Base-by-base conservation (phyloP, 2,888 invertebrate genomes). In the Meganola albula region DNA sequence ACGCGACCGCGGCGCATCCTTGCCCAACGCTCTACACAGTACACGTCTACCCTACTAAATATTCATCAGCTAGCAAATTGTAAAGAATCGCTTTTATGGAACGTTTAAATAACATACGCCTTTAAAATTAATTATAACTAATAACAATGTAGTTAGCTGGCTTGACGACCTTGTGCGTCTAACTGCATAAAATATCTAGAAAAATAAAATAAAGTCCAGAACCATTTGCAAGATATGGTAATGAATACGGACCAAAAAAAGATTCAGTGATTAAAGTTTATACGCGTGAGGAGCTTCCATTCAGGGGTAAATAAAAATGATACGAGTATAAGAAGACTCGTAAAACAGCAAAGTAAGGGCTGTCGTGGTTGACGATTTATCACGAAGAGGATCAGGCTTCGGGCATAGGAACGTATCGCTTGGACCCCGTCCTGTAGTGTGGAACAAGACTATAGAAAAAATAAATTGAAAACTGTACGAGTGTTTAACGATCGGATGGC, bases 281-380 rank as follows among this genome's bases (percentile, higher is more conserved):
- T 68, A 69, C 61, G 53, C 70, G 63, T 56, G 58, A 60, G 57
- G 62, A 58, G 55, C 55, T 55, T 70, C 62, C 67, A 72, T 75
- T 74, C 69, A 72, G 60, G 57, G 61, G 67, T 69, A 65, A 70
- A 76, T 74, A 74, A 74, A 75, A 76, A 73, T 63, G 61, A 62
- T 64, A 66, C 57, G 53, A 65, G 63, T 51, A 58, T 60, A 63
- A 62, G 57, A 57, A 59, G 63, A 70, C 67, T 61, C 49, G 70
- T 73, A 65, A 63, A 65, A 63, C 57, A 59, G 58, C 63, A 63
- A 63, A 60, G 71, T 64, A 58, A 59, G 69, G 66, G 69, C 71
- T 74, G 74, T 73, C 72, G 67, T 62, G 50, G 54, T 54, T 63
- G 63, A 63, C 70, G 64, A 82, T 82, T 79, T 82, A 82, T 83